Conservation (phyloP, 1,140 invertebrate genomes). For the Ericerus pela region DNA sequence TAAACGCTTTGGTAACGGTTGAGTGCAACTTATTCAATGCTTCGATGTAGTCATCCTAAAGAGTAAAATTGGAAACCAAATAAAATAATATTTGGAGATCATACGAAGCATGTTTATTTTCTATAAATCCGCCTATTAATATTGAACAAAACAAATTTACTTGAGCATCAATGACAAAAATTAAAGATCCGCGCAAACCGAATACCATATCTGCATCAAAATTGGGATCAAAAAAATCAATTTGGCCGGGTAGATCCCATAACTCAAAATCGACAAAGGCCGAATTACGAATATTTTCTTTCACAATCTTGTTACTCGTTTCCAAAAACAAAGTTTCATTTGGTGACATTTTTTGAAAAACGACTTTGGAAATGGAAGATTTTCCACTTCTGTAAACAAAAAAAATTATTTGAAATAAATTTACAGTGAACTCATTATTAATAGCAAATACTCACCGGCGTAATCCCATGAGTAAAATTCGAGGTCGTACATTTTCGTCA, state of each 20-base stretch:
- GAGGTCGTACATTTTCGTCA: slow-evolving; percentile 49
- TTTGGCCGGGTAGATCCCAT: slow-evolving; percentile 98
- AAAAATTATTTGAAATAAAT: neutral
- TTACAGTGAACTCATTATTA: neutral
- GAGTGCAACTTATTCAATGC: slow-evolving; percentile 81
- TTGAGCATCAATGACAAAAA: slow-evolving; percentile 99
- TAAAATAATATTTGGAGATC: too few species aligned
- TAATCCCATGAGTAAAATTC: slow-evolving; percentile 90
- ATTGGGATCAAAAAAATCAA: slow-evolving; percentile 90
- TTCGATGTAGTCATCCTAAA: slow-evolving; percentile 90
- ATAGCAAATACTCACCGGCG: slow-evolving; percentile 48
- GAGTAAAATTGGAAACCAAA: slow-evolving; percentile 18
- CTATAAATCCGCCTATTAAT: neutral
- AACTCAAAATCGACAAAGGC: slow-evolving; percentile 99
- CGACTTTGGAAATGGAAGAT: slow-evolving; percentile 99
- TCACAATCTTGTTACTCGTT: slow-evolving; percentile 95
- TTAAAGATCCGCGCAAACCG: slow-evolving; percentile 83
- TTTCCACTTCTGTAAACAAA: slow-evolving; percentile 76
- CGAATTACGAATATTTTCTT: slow-evolving; percentile 91
- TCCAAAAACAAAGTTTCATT: slow-evolving; percentile 99
- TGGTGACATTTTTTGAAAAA: slow-evolving; percentile 99
- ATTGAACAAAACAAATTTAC: slow-evolving; percentile 34
- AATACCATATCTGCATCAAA: slow-evolving; percentile 95
- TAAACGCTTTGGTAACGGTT: slow-evolving; percentile 87
- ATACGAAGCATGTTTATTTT: too few species aligned